Evolutionary conservation across 2,113 vertebrate species (phyloP), one percentile per base, ranked within the genome.

Genomic region (Coregonus clupeaformis): DNA sequence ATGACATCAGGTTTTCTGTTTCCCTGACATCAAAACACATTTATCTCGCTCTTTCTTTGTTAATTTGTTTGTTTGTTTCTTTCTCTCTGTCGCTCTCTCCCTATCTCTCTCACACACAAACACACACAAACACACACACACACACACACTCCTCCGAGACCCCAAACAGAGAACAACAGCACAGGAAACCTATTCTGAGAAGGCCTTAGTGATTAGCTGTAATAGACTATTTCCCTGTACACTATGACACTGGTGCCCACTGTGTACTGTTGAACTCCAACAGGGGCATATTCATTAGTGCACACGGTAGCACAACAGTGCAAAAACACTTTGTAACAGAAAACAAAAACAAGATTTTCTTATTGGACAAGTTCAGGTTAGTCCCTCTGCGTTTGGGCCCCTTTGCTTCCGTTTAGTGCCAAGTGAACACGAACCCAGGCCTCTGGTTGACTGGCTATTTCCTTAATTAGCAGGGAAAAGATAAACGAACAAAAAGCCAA

Each of bases 381-480:
- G 12, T 52, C 16, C 42, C 42, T 45, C 42, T 6, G 42, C 16
- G 36, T 18, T 52, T 52, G 14, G 16, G 49, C 49, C 16, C 16
- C 13, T 52, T 45, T 52, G 49, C 49, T 16, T 18, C 49, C 49
- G 5, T 52, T 52, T 52, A 3, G 16, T 18, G 3, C 49, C 49
- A 1, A 52, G 49, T 52, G 13, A 16, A 52, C 16, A 14, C 1
- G 49, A 18, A 4, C 49, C 12, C 49, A 16, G 49, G 49, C 3
- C 4, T 18, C 49, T 52, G 9, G 36, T 42, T 42, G 36, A 18
- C 66, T 68, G 18, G 20, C 32, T 30, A 7, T 11, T 16, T 6
- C 52, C 18, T 55, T 42, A 24, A 69, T 69, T 69, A 74, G 29
- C 47, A 78, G 36, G 73, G 36, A 73, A 67, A 77, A 36, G 30